Evolutionary conservation across 2,888 invertebrate species (phyloP).

Genomic region (Cephus pulcher): DNA sequence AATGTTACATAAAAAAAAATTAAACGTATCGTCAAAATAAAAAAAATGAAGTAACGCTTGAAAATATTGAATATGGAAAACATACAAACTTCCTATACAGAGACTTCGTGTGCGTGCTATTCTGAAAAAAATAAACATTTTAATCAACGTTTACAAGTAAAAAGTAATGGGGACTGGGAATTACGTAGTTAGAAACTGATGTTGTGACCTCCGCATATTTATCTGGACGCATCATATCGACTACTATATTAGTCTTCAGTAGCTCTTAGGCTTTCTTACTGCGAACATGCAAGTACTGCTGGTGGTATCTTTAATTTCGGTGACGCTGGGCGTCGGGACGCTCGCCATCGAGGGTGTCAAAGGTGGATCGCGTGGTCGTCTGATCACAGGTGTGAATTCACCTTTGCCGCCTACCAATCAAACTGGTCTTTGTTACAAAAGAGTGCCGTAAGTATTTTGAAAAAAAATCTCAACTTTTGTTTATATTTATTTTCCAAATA

Average conservation of each 20-base stretch:
- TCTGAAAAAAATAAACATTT: slow-evolving; percentile 37
- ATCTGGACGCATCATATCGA: slow-evolving; percentile 2
- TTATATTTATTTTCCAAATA: slow-evolving; percentile 3
- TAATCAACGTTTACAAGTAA: slow-evolving; percentile 35
- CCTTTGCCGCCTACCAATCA: slow-evolving; percentile 40
- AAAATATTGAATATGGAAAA: background rate
- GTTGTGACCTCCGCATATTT: slow-evolving; percentile 16
- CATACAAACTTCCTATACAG: background rate
- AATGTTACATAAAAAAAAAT: background rate
- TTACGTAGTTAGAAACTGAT: background rate
- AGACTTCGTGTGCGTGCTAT: background rate
- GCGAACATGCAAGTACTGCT: slow-evolving; percentile 47
- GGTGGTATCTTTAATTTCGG: slow-evolving; percentile 30
- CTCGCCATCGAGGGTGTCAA: slow-evolving; percentile 48
- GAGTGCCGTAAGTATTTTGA: slow-evolving; percentile 74
- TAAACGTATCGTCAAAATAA: background rate
- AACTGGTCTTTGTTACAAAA: slow-evolving; percentile 72
- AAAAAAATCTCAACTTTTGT: background rate
- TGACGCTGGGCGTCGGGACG: slow-evolving; percentile 30
- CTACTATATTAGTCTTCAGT: slow-evolving; percentile 38
- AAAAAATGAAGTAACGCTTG: background rate
- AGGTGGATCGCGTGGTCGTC: slow-evolving; percentile 37
- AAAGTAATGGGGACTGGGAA: background rate
- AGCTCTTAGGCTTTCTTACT: slow-evolving; percentile 33
- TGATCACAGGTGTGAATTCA: slow-evolving; percentile 10